Base-by-base conservation (phyloP, 1,140 invertebrate genomes). In the Papilio machaon region DNA sequence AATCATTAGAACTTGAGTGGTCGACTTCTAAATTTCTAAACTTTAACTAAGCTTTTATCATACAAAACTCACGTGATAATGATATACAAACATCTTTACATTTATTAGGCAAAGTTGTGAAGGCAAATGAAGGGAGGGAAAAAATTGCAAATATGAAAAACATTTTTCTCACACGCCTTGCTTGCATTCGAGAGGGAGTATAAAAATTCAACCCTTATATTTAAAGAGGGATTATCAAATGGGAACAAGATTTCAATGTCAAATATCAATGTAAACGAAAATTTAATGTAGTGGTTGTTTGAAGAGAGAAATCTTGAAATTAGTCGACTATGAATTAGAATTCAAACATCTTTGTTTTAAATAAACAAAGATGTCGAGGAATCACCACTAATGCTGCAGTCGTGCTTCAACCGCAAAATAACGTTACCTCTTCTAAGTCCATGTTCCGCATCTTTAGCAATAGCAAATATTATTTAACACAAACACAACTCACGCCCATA, bases 381-480 rank as follows among this genome's bases (percentile, higher is more conserved):
- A 64, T 30, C 11, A 1, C 3, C 60, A 64, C 10, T 64, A 64
- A 64, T 64, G 9, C 60, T 64, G 4, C 30, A 64, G 60, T 35
- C 60, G 60, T 64, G 23, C 60, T 13, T 64, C 60, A 64, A 64
- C 60, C 60, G 60, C 23, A 64, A 64, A 64, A 64, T 64, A 64
- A 64, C 60, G 60, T 64, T 64, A 64, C 60, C 3, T 30, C 23
- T 30, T 19, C 23, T 1, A 30, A 64, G 23, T 30, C 23, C 60
- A 64, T 64, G 19, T 64, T 64, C 23, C 60, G 60, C 19, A 19
- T 19, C n/a, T 19, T 19, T 10, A 64, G 23, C 4, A 13, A 64
- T 60, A 52, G 15, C 23, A 52, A 52, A 15, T 64, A 30, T 0
- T 30, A 64, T 13, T 13, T 64, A 30, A 64, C 60, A 64, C 13